A percentile compares a stretch with the other conserved stretches of the same genome.
Conservation (phyloP, 2,888 invertebrate genomes). For the Ophioninae sp. region DNA sequence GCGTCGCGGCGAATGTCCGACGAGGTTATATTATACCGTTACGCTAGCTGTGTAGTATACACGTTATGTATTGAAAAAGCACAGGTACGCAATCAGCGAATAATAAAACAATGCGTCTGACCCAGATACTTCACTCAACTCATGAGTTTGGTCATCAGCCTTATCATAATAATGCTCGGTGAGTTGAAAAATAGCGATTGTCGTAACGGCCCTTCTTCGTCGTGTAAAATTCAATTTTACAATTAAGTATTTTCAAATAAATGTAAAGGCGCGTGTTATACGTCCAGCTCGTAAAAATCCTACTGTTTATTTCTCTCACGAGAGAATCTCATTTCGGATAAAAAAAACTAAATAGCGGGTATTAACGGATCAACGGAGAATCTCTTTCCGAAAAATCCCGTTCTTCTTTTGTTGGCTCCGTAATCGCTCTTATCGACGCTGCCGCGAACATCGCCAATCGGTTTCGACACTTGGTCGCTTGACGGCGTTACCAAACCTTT, state of each 20-base stretch:
- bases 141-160: neutral
- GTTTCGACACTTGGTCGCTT: neutral
- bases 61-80: conserved; percentile 3
- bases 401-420: too few species aligned
- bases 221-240: neutral
- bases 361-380: too few species aligned
- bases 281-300: too few species aligned
- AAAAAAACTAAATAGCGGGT: too few species aligned
- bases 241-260: neutral
- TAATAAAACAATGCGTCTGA: conserved; percentile 63
- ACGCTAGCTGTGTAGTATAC: conserved; percentile 30
- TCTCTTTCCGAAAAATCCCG: too few species aligned
- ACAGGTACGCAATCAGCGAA: conserved; percentile 33
- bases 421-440: neutral
- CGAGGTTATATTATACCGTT: conserved; percentile 51
- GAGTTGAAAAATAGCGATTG: neutral
- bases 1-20: neutral
- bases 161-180: neutral
- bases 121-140: conserved; percentile 63
- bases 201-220: neutral
- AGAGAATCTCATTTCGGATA: too few species aligned
- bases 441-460: neutral
- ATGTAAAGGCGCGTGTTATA: neutral
- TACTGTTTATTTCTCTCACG: too few species aligned
- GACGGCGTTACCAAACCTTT: neutral